Evolutionary conservation across 1,140 invertebrate genomes (phyloP).

Genomic region (Chelonus insularis): DNA sequence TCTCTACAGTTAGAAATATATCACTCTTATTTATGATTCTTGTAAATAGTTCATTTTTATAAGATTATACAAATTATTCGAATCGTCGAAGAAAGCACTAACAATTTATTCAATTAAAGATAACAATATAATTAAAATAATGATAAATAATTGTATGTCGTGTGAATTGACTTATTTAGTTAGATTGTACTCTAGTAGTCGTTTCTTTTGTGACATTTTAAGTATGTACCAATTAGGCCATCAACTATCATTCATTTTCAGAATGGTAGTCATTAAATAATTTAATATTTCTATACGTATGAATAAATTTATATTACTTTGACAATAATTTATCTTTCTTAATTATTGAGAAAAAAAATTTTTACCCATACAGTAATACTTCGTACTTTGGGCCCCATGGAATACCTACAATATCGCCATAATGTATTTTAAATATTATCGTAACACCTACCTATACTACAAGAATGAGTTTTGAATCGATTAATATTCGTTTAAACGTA

Average conservation of each 20-base stretch:
- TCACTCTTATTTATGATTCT: too few species aligned
- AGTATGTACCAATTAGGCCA: constrained; percentile 13
- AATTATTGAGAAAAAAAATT: constrained; percentile 3
- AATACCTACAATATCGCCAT: constrained; percentile 20
- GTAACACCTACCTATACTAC: neutral
- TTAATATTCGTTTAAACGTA: constrained; percentile 58
- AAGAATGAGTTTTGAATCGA: constrained; percentile 4
- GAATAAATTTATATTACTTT: neutral
- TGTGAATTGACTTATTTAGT: constrained; percentile 8
- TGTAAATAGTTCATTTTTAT: too few species aligned
- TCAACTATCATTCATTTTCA: neutral
- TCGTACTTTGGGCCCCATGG: constrained; percentile 23
- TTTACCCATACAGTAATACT: neutral
- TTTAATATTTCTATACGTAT: neutral
- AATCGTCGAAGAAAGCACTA: too few species aligned
- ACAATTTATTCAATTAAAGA: too few species aligned
- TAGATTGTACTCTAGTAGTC: constrained; percentile 11
- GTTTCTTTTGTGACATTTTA: constrained; percentile 5
- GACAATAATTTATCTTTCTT: neutral
- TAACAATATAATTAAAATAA: too few species aligned
- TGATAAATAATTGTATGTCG: neutral
- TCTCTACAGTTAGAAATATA: too few species aligned
- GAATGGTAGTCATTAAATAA: neutral
- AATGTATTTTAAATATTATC: neutral
- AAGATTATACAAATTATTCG: too few species aligned